phyloP scores from a whole-genome alignment of 2,888 invertebrate genomes.

The Tryphoninae sp. region DNA sequence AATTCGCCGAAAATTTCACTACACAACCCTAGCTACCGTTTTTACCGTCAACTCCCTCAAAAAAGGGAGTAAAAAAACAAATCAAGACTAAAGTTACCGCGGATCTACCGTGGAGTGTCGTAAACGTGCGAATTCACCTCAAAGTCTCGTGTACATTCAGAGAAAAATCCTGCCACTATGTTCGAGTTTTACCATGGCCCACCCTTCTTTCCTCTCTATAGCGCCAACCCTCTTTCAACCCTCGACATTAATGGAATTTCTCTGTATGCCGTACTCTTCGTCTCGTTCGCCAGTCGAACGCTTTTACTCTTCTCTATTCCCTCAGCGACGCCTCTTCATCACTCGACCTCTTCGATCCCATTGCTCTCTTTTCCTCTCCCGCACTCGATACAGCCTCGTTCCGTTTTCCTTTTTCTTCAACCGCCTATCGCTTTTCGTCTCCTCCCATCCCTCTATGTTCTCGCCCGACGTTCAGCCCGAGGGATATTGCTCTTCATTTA shows the following conservation, averaged over 20 bases:
- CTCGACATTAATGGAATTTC: constrained; percentile 63
- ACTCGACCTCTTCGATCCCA: constrained; percentile 20
- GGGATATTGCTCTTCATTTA: constrained; percentile 43
- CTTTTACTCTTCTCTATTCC: constrained; percentile 36
- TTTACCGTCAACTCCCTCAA: neutral
- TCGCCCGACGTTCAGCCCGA: constrained; percentile 2
- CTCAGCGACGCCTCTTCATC: constrained; percentile 27
- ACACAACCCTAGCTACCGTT: neutral
- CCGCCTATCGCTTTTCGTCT: too few relatives aligned
- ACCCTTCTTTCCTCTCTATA: neutral
- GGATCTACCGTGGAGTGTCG: constrained; percentile 2
- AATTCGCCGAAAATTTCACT: neutral
- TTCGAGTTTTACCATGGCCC: constrained; percentile 23
- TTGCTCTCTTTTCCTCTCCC: neutral
- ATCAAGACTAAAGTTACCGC: constrained; percentile 28
- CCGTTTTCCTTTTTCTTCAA: neutral
- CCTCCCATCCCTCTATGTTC: neutral
- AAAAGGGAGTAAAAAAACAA: constrained; percentile 6
- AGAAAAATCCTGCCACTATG: constrained; percentile 23
- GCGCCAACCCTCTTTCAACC: constrained; percentile 33
- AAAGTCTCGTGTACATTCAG: constrained; percentile 18
- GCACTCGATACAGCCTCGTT: neutral
- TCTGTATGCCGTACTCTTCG: constrained; percentile 41
- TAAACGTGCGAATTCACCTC: constrained; percentile 46
- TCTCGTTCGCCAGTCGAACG: constrained; percentile 23